These are phyloP conservation scores for Sclerodermus sp. DNA, from an alignment of 2,888 invertebrate species.

Conservation along the genomic window DNA sequence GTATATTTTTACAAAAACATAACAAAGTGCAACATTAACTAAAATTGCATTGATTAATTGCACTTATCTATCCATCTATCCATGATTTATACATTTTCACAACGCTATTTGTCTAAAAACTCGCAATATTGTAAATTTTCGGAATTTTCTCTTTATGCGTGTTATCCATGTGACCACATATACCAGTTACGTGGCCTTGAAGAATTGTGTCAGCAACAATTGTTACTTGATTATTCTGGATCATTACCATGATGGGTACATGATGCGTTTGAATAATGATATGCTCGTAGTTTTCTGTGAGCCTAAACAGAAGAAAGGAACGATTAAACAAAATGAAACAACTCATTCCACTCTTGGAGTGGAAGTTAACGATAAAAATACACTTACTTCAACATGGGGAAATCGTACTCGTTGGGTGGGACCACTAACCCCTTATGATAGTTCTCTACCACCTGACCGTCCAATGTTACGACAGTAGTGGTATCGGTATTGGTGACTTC, in stretches of 20 bases:
- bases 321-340: too few species aligned
- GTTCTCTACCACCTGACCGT: slow-evolving; percentile 22
- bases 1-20: too few species aligned
- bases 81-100: too few species aligned
- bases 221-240: slow-evolving; percentile 24
- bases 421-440: slow-evolving; percentile 25
- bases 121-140: slow-evolving; percentile 16
- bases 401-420: slow-evolving; percentile 6
- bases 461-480: slow-evolving; percentile 18
- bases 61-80: too few species aligned
- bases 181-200: slow-evolving; percentile 31
- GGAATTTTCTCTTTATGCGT: slow-evolving; percentile 22
- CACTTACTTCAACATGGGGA: slow-evolving; percentile 14
- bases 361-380: too few species aligned
- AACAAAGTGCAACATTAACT: too few species aligned
- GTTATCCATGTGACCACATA: slow-evolving; percentile 38
- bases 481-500: slow-evolving; percentile 25
- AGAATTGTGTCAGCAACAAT: slow-evolving; percentile 19
- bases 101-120: slow-evolving; percentile 19
- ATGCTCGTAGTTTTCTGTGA: slow-evolving; percentile 23
- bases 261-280: slow-evolving; percentile 19
- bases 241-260: slow-evolving; percentile 19
- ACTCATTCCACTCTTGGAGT: too few species aligned
- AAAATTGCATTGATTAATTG: too few species aligned
- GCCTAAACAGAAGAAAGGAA: too few species aligned